Evolutionary conservation across 2,113 vertebrate species (phyloP), one percentile per base, ranked within the genome.

Genomic region (Perognathus longimembris): DNA sequence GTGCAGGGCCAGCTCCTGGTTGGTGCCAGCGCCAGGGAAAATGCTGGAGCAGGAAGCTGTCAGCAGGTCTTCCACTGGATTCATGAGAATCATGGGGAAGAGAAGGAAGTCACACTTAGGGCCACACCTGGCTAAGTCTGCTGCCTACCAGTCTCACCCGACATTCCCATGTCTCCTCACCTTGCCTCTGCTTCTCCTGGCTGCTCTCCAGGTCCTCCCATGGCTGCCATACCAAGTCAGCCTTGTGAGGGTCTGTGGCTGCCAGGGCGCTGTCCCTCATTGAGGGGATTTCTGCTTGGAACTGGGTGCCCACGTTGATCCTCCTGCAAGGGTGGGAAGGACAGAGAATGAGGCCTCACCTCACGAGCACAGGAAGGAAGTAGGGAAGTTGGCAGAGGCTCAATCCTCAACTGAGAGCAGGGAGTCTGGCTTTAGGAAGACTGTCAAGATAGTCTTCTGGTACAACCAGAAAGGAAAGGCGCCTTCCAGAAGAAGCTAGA

Each of bases 21-120:
- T 99, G 95, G 99, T 99, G 93, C 99, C 99, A 77, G 98, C 99
- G 36, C 99, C 99, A 87, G 97, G 98, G 95, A 99, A 97, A 93
- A 98, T 99, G 92, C 99, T 99, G 94, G 99, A 99, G 95, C 99
- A 99, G 88, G 99, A 99, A 94, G 99, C 98, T 90, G 99, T 99
- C 97, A 99, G 98, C 87, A 99, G 98, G 95, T 98, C 98, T 94
- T 99, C 98, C 98, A 99, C 99, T 99, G 24, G 97, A 95, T 96
- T 85, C 92, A 67, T 0, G 81, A 73, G 6, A 88, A 76, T 2
- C 50, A 63, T 67, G 42, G 88, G 78, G 86, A 82, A 42, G 45
- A 91, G 20, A 26, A 67, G 38, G 26, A 75, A 88, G 67, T 69
- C 30, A 59, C 0, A 18, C 36, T 83, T 14, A 85, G 91, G 12